Evolutionary conservation across 2,797 vertebrate genomes (phyloP).

Genomic region (Phrynocephalus guinanensis): DNA sequence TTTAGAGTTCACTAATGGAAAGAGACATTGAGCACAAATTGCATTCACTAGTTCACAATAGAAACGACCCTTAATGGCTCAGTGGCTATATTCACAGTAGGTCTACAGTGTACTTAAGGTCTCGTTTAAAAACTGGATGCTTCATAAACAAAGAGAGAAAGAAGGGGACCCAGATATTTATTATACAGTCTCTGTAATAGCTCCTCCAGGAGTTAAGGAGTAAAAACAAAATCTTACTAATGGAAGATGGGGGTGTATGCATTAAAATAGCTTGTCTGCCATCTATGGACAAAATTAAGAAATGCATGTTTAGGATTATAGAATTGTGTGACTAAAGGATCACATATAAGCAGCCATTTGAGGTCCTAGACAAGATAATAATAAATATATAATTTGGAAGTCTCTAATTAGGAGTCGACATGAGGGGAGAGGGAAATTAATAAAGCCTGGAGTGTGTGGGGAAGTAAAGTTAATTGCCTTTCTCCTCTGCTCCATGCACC

Average conservation of each 20-base stretch:
- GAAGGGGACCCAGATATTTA: background rate
- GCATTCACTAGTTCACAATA: background rate
- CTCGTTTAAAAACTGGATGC: background rate
- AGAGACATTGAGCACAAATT: background rate
- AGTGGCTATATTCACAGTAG: background rate
- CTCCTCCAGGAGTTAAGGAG: background rate
- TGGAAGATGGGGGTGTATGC: fast-evolving
- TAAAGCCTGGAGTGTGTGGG: background rate
- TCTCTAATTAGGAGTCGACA: background rate
- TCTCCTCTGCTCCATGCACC: background rate
- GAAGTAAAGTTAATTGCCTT: background rate
- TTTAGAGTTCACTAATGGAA: background rate
- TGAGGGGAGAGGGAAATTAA: background rate
- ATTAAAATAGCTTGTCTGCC: background rate
- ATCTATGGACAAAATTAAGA: background rate
- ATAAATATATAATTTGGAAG: background rate
- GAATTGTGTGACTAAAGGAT: background rate
- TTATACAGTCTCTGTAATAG: background rate
- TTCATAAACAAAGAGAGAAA: no score
- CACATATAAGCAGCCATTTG: background rate
- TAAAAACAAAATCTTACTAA: background rate
- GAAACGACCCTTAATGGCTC: background rate
- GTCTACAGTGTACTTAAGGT: background rate
- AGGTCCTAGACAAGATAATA: background rate
- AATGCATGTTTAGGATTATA: slow-evolving; percentile 1